phyloP scores from a whole-genome alignment of 1,140 invertebrate species.

The Calephelis virginiensis region DNA sequence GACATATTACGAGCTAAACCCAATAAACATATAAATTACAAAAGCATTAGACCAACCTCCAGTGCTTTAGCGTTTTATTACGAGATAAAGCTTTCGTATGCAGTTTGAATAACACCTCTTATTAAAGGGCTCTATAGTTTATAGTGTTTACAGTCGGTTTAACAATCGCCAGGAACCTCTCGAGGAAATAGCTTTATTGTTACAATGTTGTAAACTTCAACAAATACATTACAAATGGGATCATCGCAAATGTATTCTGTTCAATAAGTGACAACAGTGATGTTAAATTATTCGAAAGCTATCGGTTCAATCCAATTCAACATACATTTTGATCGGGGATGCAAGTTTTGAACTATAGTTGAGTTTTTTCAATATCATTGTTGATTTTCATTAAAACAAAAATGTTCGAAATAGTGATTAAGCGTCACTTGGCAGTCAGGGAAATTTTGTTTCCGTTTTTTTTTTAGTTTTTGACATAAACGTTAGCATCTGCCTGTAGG shows the following conservation, averaged over 20 bases:
- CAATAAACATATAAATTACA: conserved; percentile 35
- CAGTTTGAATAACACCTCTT: conserved; percentile 25
- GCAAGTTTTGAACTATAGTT: too few relatives aligned
- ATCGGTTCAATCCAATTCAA: too few relatives aligned
- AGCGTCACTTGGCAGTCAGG: too few relatives aligned
- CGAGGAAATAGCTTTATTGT: conserved; percentile 16
- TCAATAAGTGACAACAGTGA: neutral
- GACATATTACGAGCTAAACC: conserved; percentile 17
- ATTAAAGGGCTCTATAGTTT: conserved; percentile 30
- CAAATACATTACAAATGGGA: conserved; percentile 8
- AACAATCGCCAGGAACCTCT: conserved; percentile 20
- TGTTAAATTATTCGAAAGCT: neutral
- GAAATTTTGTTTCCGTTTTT: too few relatives aligned
- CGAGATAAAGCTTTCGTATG: conserved; percentile 27
- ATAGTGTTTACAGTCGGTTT: conserved; percentile 29
- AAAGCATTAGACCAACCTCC: conserved; percentile 31
- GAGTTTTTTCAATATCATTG: too few relatives aligned
- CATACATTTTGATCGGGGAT: too few relatives aligned
- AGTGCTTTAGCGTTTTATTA: conserved; percentile 32
- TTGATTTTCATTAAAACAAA: too few relatives aligned
- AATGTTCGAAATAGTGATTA: too few relatives aligned
- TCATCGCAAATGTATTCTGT: neutral
- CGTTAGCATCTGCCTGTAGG: too few relatives aligned
- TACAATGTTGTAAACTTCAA: conserved; percentile 13
- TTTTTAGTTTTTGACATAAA: too few relatives aligned